Percentiles rank a stretch among this genome's conserved stretches.
These are phyloP conservation scores for Harpagus bidentatus DNA, from an alignment of 2,113 vertebrate species.

Conservation along the genomic window DNA sequence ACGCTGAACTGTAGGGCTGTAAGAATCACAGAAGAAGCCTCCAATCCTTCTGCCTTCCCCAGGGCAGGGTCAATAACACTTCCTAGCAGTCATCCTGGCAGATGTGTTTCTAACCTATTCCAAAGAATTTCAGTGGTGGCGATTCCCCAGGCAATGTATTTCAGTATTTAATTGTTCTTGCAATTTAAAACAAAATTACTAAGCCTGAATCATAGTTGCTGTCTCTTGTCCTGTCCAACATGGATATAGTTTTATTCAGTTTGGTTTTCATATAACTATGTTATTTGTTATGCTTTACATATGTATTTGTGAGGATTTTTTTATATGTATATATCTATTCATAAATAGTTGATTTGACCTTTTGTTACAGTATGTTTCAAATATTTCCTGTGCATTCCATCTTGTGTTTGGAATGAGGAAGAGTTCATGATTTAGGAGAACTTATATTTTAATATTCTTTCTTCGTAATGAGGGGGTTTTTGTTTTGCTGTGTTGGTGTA, in stretches of 20 bases:
- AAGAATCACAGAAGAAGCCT: neutral
- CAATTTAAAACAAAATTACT: neutral
- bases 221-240: neutral
- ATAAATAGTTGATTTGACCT: neutral
- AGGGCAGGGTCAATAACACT: neutral
- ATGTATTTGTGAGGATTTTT: neutral
- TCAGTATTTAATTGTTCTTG: neutral
- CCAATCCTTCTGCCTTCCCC: neutral
- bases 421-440: neutral
- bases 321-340: neutral
- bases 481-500: neutral
- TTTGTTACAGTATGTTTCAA: neutral
- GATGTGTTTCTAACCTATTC: neutral
- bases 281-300: neutral
- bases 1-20: neutral
- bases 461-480: neutral
- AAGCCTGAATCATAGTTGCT: neutral
- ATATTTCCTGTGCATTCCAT: neutral
- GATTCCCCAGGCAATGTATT: neutral
- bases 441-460: neutral
- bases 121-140: neutral
- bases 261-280: neutral
- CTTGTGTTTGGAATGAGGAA: neutral
- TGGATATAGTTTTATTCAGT: neutral
- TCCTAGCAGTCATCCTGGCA: neutral